phyloP scores from a whole-genome alignment of 2,888 invertebrate genomes.

The Caenorhabditis uteleia region DNA sequence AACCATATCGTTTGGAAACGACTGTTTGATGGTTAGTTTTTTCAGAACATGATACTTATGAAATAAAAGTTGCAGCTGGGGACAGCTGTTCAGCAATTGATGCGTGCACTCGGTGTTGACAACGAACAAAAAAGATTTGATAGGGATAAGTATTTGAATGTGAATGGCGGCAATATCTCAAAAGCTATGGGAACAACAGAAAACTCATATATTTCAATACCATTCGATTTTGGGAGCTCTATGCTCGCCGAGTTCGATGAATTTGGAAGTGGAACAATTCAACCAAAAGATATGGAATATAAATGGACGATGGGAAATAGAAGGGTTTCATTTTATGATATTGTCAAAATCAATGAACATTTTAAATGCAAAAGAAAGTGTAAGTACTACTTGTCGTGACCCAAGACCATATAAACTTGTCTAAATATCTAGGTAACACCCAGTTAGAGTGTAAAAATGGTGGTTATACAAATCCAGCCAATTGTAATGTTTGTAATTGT shows the following conservation, averaged over 20 bases:
- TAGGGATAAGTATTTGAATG: conserved; percentile 25
- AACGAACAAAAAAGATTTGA: conserved; percentile 51
- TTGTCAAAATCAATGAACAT: conserved; percentile 62
- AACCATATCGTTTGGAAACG: conserved; percentile 17
- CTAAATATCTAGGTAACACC: too few species aligned
- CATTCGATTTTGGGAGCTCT: conserved; percentile 62
- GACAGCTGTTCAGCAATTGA: conserved; percentile 51
- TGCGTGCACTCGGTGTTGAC: conserved; percentile 62
- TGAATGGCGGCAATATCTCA: conserved; percentile 23
- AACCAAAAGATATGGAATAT: conserved; percentile 42
- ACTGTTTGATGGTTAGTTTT: conserved; percentile 18
- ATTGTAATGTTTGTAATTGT: too few species aligned
- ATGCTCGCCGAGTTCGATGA: conserved; percentile 46
- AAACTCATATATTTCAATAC: conserved; percentile 4
- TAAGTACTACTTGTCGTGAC: too few species aligned
- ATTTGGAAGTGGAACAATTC: conserved; percentile 46
- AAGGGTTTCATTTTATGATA: conserved; percentile 54
- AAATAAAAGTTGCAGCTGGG: too few species aligned
- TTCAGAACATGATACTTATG: too few species aligned
- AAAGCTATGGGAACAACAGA: too few species aligned
- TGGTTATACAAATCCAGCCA: too few species aligned
- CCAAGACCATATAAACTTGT: too few species aligned
- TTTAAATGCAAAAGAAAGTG: conserved; percentile 47
- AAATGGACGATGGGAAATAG: conserved; percentile 53
- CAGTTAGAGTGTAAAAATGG: too few species aligned